These are phyloP conservation scores for Actinernus sp. DNA, from an alignment of 92 coral and sea anemone genomes.

Conservation along the genomic window DNA sequence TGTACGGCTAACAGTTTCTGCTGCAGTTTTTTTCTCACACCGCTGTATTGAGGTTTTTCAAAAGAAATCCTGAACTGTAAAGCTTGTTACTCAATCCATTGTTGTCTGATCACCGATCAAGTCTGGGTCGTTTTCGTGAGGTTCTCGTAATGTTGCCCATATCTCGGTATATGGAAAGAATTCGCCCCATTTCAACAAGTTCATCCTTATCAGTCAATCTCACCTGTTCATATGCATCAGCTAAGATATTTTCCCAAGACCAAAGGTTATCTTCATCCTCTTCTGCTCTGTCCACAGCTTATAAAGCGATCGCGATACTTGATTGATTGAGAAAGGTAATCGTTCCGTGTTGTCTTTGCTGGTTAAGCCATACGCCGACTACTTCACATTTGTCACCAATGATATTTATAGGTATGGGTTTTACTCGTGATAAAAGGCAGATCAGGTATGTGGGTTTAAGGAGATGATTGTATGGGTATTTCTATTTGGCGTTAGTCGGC, in stretches of 20 bases:
- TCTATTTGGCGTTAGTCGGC: conserved; percentile 3
- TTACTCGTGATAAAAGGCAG: conserved; percentile 3
- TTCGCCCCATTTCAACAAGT: no score
- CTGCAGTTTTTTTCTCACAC: no score
- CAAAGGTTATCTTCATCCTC: conserved; percentile 45
- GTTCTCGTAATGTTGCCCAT: no score
- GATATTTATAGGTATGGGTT: background rate
- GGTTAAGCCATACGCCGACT: background rate
- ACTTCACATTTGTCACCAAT: background rate
- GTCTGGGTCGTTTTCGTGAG: no score
- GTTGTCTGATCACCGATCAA: no score
- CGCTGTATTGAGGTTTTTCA: no score
- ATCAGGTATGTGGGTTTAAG: conserved; percentile 30
- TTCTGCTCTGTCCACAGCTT: conserved; percentile 63
- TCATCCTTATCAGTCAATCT: conserved; percentile 25
- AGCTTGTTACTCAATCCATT: no score
- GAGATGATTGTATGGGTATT: conserved; percentile 26
- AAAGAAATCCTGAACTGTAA: no score
- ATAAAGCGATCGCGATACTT: conserved; percentile 61
- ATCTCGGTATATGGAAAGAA: no score
- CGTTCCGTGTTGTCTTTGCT: background rate
- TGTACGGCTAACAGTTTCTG: no score
- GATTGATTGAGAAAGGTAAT: conserved; percentile 38
- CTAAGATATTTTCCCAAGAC: conserved; percentile 57
- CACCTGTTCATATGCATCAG: conserved; percentile 24